These are phyloP conservation scores for Anastrepha obliqua DNA, from an alignment of 1,140 invertebrate species.

Conservation along the genomic window DNA sequence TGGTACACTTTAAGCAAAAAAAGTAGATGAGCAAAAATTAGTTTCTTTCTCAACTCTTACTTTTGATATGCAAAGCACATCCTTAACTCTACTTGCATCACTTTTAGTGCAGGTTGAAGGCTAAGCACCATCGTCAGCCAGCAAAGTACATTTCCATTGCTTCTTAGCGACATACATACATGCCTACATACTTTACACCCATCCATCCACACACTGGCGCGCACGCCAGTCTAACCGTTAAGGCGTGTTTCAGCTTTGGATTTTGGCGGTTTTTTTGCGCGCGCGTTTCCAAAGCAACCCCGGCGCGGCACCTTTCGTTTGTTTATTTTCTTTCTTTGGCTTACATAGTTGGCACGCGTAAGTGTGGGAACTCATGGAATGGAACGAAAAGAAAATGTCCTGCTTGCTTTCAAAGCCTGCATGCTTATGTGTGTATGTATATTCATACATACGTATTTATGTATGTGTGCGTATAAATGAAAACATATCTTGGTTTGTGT, in stretches of 20 bases:
- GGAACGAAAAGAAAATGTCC: background rate
- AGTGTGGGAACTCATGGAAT: background rate
- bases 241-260: background rate
- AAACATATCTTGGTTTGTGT: background rate
- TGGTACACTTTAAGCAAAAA: background rate
- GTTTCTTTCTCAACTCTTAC: slow-evolving; percentile 42
- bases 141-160: background rate
- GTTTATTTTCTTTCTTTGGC: too few relatives aligned
- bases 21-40: background rate
- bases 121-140: background rate
- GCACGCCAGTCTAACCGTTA: background rate
- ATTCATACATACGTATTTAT: background rate
- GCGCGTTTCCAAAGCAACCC: background rate
- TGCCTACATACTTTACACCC: too few relatives aligned
- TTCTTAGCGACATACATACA: background rate
- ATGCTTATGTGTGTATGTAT: background rate
- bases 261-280: slow-evolving; percentile 4
- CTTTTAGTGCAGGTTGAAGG: slow-evolving; percentile 35
- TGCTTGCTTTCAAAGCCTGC: too few relatives aligned
- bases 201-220: background rate
- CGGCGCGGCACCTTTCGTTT: too few relatives aligned
- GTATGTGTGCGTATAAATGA: background rate
- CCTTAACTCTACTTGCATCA: slow-evolving; percentile 44
- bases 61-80: slow-evolving; percentile 49
- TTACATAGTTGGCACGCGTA: too few relatives aligned